A percentile compares a stretch with the other conserved stretches of the same genome.
Evolutionary conservation across 2,888 invertebrate genomes (phyloP).

Genomic region (Harmothoe impar): DNA sequence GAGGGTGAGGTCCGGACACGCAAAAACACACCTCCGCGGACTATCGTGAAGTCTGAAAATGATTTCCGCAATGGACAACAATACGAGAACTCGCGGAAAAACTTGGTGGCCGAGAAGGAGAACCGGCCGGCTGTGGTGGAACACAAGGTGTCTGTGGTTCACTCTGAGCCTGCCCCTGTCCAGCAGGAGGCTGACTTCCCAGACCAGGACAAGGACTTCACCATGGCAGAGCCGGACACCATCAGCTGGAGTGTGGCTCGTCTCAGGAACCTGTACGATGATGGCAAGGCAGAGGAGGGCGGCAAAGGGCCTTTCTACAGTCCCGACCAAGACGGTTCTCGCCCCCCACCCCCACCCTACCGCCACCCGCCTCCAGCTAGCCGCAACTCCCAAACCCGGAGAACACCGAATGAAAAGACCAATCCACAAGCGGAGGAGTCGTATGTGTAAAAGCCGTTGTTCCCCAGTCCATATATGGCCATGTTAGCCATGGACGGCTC

Average conservation of each 20-base stretch:
- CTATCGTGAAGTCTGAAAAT: constrained; percentile 52
- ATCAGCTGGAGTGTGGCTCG: constrained; percentile 68
- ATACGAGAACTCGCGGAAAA: constrained; percentile 51
- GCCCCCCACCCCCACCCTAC: constrained; percentile 58
- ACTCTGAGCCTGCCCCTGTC: not conserved
- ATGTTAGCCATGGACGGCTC: not conserved
- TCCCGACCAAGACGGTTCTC: constrained; percentile 26
- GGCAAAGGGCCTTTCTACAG: constrained; percentile 15
- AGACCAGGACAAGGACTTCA: constrained; percentile 47
- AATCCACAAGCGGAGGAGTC: constrained; percentile 56
- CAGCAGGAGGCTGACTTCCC: not conserved
- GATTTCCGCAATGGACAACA: constrained; percentile 55
- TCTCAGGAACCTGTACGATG: constrained; percentile 66
- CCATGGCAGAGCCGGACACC: constrained; percentile 27
- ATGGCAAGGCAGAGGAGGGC: constrained; percentile 8
- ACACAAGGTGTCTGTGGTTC: not conserved
- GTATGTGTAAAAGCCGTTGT: not conserved
- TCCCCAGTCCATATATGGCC: not conserved
- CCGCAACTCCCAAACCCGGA: constrained; percentile 6
- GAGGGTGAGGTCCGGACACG: constrained; percentile 22
- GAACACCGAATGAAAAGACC: constrained; percentile 44
- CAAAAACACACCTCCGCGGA: constrained; percentile 45
- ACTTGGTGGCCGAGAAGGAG: constrained; percentile 59
- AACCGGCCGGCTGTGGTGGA: constrained; percentile 31
- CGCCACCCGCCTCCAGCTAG: constrained; percentile 54